A percentile compares a stretch with the other conserved stretches of the same genome.
These are phyloP conservation scores for Ganaspis sp. DNA, from an alignment of 1,140 invertebrate genomes.

Conservation along the genomic window DNA sequence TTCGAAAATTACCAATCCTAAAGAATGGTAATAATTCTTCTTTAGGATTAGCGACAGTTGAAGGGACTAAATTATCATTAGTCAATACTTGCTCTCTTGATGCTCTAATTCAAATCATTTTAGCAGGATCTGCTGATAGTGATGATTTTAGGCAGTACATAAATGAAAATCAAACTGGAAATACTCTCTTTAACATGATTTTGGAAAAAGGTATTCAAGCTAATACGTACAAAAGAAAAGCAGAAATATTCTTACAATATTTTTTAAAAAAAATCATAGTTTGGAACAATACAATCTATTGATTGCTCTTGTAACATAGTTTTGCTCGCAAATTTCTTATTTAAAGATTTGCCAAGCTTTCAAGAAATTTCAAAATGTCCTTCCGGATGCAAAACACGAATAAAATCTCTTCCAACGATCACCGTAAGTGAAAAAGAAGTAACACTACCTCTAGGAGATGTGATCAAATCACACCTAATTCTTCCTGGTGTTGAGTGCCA, in stretches of 20 bases:
- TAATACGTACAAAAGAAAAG: neutral
- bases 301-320: slow-evolving; percentile 19
- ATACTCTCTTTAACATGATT: too few relatives aligned
- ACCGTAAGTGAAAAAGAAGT: slow-evolving; percentile 21
- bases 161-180: too few relatives aligned
- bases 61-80: too few relatives aligned
- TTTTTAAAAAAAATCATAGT: neutral
- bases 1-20: too few relatives aligned
- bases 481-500: slow-evolving; percentile 4
- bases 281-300: slow-evolving; percentile 5
- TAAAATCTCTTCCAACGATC: neutral
- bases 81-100: too few relatives aligned
- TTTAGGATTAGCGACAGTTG: too few relatives aligned
- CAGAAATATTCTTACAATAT: slow-evolving; percentile 21
- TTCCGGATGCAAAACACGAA: neutral
- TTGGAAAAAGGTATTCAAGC: neutral
- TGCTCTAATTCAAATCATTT: too few relatives aligned
- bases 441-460: neutral
- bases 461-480: slow-evolving; percentile 5
- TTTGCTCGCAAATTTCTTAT: neutral
- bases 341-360: slow-evolving; percentile 32
- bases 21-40: too few relatives aligned
- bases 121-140: too few relatives aligned
- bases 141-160: too few relatives aligned
- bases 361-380: neutral